These are phyloP conservation scores for Dendrocincla tyrannina DNA, from an alignment of 2,797 vertebrate genomes.

Conservation along the genomic window DNA sequence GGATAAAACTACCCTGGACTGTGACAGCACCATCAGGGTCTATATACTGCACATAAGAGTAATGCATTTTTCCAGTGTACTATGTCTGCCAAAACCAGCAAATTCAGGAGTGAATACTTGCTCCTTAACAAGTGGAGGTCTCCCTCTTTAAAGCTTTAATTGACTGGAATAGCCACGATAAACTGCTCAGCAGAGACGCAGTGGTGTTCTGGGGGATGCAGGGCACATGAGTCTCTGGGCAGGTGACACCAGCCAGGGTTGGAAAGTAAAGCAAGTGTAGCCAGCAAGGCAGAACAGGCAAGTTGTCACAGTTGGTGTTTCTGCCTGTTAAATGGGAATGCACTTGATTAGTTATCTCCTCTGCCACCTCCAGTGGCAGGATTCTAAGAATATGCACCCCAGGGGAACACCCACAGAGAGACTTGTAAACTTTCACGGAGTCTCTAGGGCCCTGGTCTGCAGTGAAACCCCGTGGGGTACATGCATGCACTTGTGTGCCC, in stretches of 20 bases:
- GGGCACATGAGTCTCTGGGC: conserved; percentile 30
- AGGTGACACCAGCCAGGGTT: conserved; percentile 3
- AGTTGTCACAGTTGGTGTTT: conserved; percentile 84
- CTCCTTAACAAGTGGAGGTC: conserved; percentile 26
- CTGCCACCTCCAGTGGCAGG: background rate
- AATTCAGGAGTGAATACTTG: conserved; percentile 7
- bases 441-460: background rate
- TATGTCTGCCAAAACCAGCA: background rate
- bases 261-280: conserved; percentile 25
- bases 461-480: background rate
- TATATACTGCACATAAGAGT: background rate
- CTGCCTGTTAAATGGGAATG: conserved; percentile 87
- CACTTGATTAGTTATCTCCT: conserved; percentile 81
- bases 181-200: conserved; percentile 70
- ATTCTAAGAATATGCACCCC: conserved; percentile 33
- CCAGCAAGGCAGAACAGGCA: conserved; percentile 72
- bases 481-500: background rate
- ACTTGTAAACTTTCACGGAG: background rate
- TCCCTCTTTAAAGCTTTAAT: conserved; percentile 43
- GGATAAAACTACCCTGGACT: background rate
- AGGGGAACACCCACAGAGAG: background rate
- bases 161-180: conserved; percentile 70
- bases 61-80: background rate
- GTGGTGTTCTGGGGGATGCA: conserved; percentile 64
- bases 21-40: background rate